Base-by-base conservation (phyloP, 2,888 invertebrate genomes). In the Trachelus iudaicus region DNA sequence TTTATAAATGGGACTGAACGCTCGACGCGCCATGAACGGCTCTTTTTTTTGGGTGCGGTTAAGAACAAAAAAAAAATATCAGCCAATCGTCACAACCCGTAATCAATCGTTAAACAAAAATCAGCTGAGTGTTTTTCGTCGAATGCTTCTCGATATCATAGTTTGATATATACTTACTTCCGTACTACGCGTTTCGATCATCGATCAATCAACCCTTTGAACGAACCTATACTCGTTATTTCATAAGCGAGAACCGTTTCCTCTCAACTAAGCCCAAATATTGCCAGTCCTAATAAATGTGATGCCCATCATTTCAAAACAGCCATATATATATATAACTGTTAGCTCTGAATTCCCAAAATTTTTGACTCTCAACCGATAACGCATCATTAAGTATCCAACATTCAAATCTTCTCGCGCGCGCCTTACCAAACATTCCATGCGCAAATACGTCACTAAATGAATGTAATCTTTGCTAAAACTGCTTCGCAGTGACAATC, bases 1-100 rank as follows among this genome's bases (percentile, higher is more conserved):
- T 76, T 82, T 81, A 79, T 79, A 69, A 79, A 78, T 40, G n/a
- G 34, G 78, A 81, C 77, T 75, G 79, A 81, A 77, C 79, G 76
- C 74, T 76, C 77, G 56, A 80, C 69, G 74, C 69, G 75, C 34
- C 30, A 73, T 31, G 33, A 73, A 15, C 40, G 15, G 15, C 40
- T 56, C 56, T 56, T 23, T 56, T 40, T 56, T 56, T 56, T n/a
- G n/a, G 23, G 9, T 56, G 23, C 9, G 23, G 23, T 56, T 56
- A 9, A 9, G 23, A 56, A 40, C 13, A 23, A 56, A 23, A 23
- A 23, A 23, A 40, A 23, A 23, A 9, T 23, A 23, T 56, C 56
- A 23, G 56, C 56, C 56, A 56, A 56, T 56, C 23, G 56, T 56
- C 23, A 40, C 40, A 11, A 40, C 40, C 6, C 40, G 23, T 23